A percentile compares a stretch with the other conserved stretches of the same genome.
phyloP scores from a whole-genome alignment of 1,140 invertebrate genomes.

The Fopius arisanus region DNA sequence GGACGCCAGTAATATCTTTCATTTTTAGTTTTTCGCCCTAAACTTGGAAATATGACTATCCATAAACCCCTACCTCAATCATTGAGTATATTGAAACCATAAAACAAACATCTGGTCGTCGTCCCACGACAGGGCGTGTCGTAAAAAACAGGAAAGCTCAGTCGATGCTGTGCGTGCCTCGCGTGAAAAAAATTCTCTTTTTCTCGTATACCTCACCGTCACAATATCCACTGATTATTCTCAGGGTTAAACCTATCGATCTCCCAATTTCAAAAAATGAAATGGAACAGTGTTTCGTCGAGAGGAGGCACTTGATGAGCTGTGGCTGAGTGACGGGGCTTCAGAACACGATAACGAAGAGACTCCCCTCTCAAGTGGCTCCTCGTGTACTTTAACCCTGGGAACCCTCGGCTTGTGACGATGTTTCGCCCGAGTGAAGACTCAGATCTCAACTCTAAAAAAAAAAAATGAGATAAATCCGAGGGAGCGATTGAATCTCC shows the following conservation, averaged over 20 bases:
- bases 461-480: neutral
- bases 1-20: too few species aligned
- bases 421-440: neutral
- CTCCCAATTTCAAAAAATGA: neutral
- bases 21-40: neutral
- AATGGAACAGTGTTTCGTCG: neutral
- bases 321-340: neutral
- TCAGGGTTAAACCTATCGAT: conserved; percentile 7
- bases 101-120: conserved; percentile 13
- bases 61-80: conserved; percentile 4
- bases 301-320: conserved; percentile 11
- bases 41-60: neutral
- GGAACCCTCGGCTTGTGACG: neutral
- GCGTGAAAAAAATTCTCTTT: too few species aligned
- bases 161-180: neutral
- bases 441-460: neutral
- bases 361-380: conserved; percentile 10
- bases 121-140: conserved; percentile 23
- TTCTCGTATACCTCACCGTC: neutral
- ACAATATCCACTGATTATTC: too few species aligned
- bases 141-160: conserved; percentile 18
- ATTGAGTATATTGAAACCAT: conserved; percentile 18
- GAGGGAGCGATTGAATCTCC: neutral
- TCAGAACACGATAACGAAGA: conserved; percentile 17
- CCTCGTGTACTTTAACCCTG: conserved; percentile 9